Base-by-base conservation (phyloP, 2,797 vertebrate genomes). In the Spinus pinus region DNA sequence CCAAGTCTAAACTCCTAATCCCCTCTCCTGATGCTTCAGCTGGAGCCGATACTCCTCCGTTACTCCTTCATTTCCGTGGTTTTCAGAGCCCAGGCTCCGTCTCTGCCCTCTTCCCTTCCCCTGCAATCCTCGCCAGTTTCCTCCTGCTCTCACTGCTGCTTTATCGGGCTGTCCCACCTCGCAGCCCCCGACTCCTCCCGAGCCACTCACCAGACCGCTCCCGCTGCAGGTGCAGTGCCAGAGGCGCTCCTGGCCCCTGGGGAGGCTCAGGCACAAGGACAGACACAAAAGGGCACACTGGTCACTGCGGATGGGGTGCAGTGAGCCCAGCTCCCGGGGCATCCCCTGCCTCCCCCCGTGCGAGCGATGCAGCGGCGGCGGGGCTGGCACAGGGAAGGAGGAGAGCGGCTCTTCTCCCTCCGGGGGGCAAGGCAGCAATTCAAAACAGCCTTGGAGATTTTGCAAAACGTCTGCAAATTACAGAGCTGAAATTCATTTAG, bases 111-210 rank as follows among this genome's bases (percentile, higher is more conserved):
- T 57, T 72, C 44, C 51, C 62, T 88, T 69, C 33, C 35, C 35
- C 56, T 51, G 41, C 19, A 61, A 21, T 60, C 39, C 39, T 41
- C 39, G 7, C 24, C 72, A 8, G 13, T n/a, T 72, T 44, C 31
- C 39, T 65, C 10, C 11, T 12, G 5, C 6, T 64, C 57, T 41
- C 37, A 5, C 10, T 9, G 14, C 51, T 51, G 74, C 22, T 44
- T 13, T 30, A 1, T 7, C 20, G 67, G n/a, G 30, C 33, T 20
- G 21, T 58, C 49, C 64, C 64, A 17, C 1, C 22, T 18, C 0
- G 0, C 2, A 4, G 58, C 23, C 25, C 60, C 39, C 0, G 0
- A 0, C 30, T 31, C 33, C 25, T 24, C n/a, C 21, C 5, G 19
- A 0, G 5, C 41, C 17, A 7, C 41, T 42, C 47, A 6, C 3